These are phyloP conservation scores for Anoplopoma fimbria DNA, from an alignment of 2,113 vertebrate genomes.

Conservation along the genomic window DNA sequence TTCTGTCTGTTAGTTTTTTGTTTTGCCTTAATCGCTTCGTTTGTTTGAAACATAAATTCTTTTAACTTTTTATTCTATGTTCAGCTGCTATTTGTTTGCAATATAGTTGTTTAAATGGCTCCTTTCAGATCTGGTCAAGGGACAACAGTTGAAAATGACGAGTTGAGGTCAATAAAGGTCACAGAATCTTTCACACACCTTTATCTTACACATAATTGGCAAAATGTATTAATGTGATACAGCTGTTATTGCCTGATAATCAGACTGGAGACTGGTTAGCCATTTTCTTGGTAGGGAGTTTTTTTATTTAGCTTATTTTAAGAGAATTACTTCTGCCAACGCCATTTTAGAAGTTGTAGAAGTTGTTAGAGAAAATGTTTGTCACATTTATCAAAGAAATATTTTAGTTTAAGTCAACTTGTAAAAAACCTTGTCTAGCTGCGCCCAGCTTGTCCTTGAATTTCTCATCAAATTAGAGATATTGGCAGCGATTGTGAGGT, in stretches of 20 bases:
- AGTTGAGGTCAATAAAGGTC: not conserved
- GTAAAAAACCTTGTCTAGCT: not conserved
- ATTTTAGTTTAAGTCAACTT: not conserved
- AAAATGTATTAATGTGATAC: not conserved
- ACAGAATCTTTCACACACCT: not conserved
- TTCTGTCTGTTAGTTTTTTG: not conserved
- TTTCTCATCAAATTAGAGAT: not conserved
- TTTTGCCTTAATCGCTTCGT: not conserved
- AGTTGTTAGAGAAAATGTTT: not conserved
- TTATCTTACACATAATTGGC: not conserved
- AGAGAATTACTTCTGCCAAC: not conserved
- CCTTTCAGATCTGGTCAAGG: not conserved
- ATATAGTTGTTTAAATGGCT: not conserved
- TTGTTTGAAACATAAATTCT: not conserved
- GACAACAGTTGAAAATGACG: not conserved
- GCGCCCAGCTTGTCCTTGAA: not conserved
- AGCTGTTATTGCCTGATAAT: not conserved
- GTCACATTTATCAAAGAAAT: not conserved
- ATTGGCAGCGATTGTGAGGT: not conserved
- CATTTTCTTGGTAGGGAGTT: not conserved
- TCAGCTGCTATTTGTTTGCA: not conserved
- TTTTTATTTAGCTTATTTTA: not conserved
- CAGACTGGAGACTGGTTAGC: not conserved
- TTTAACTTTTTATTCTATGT: not conserved
- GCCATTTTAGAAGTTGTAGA: not conserved